Base-by-base conservation (phyloP, 2,113 vertebrate species). In the Choloepus hoffmanni region DNA sequence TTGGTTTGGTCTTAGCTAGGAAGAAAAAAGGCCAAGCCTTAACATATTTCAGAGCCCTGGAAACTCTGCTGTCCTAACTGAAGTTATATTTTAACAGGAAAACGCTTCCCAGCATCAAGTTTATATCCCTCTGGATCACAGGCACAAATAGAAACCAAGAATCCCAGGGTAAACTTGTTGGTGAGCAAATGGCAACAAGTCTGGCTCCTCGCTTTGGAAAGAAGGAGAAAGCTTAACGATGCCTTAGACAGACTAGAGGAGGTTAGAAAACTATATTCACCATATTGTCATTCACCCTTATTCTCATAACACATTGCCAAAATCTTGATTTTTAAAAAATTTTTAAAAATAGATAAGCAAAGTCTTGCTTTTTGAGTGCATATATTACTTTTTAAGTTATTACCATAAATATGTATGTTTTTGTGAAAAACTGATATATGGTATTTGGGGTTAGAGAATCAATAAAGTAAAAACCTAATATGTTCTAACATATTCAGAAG, bases 151-250 rank as follows among this genome's bases (percentile, higher is more conserved):
- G 99, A 99, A 98, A 99, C 99, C 73, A 99, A 99, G 98, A 99
- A 99, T 96, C 99, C 99, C 43, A 98, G 99, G 55, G 99, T 99
- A 14, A 99, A 99, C 98, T 98, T 99, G 95, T 97, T 99, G 97
- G 99, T 99, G 95, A 99, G 99, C 98, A 99, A 99, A 97, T 99
- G 99, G 99, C 99, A 99, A 97, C 99, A 99, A 84, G 99, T 99
- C 90, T 99, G 99, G 99, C 99, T 99, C 83, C 98, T 99, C n/a
- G 99, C 99, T 0, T 92, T 99, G 98, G 99, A 99, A 97, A 98
- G 99, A 53, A 98, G 99, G 95, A 98, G 99, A 97, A 99, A 99
- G 96, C 99, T 99, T 81, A 99, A 99, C 0, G 99, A 99, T 68
- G 99, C 99, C 92, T 96, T 99, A 98, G 99, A 99, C 98, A 98